A percentile compares a stretch with the other conserved stretches of the same genome.
phyloP scores from a whole-genome alignment of 2,113 vertebrate species.

The Megaceryle torquata region DNA sequence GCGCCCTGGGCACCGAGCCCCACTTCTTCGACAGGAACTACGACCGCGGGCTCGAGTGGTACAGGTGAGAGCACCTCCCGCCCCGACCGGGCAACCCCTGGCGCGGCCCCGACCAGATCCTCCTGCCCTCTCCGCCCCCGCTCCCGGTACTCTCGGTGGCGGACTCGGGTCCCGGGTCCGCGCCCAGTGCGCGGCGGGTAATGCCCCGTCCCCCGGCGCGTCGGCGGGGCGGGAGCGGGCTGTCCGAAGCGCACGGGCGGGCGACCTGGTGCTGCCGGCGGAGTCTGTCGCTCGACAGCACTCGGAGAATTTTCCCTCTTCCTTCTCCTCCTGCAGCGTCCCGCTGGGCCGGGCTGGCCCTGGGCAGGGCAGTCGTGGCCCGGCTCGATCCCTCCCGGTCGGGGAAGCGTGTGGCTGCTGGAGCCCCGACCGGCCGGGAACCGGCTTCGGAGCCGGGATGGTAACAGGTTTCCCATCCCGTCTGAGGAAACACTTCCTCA shows the following conservation, averaged over 20 bases:
- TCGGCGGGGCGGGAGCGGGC: not conserved
- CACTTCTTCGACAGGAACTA: constrained; percentile 98
- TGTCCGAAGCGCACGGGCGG: not conserved
- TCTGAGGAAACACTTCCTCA: no score
- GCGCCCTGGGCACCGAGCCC: constrained; percentile 91
- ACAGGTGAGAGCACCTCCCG: constrained; percentile 82
- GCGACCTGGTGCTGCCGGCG: not conserved
- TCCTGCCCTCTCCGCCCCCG: no score
- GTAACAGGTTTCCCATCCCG: not conserved
- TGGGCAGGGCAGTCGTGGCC: not conserved
- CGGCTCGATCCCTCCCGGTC: no score
- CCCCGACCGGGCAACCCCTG: not conserved
- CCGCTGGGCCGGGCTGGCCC: no score
- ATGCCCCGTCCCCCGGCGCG: no score
- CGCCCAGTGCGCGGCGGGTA: not conserved
- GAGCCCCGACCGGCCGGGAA: no score
- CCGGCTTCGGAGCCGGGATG: no score
- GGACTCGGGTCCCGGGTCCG: not conserved
- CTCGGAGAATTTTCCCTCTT: not conserved
- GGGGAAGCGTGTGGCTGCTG: not conserved
- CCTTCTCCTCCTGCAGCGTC: not conserved
- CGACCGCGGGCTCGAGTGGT: constrained; percentile 91
- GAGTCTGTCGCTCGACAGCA: not conserved
- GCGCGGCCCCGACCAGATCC: not conserved
- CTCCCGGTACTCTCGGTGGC: not conserved